Evolutionary conservation across 2,888 invertebrate species (phyloP).

Genomic region (Zhuqinia jingwanae): DNA sequence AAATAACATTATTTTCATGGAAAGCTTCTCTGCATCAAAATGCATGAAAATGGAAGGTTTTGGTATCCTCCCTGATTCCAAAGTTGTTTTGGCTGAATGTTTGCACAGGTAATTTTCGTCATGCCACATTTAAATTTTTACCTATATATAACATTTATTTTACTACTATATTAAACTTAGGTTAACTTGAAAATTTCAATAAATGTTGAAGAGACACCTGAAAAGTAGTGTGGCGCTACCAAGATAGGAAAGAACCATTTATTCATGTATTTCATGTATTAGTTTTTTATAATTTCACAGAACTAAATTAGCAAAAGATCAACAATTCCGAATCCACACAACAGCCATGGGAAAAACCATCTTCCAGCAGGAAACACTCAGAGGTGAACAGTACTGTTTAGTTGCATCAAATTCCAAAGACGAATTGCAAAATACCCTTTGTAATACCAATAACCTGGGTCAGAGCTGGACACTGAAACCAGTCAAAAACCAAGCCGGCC

Average conservation of each 20-base stretch:
- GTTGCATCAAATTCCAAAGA: slow-evolving; percentile 43
- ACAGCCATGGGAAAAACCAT: slow-evolving; percentile 62
- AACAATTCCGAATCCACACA: slow-evolving; percentile 62
- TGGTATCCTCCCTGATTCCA: slow-evolving; percentile 72
- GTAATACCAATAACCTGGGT: slow-evolving; percentile 72
- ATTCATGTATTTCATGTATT: too few relatives aligned
- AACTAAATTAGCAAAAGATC: slow-evolving; percentile 69
- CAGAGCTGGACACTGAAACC: slow-evolving; percentile 76
- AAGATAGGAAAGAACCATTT: too few relatives aligned
- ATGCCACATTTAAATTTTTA: too few relatives aligned
- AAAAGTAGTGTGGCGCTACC: too few relatives aligned
- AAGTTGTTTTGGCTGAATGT: slow-evolving; percentile 74
- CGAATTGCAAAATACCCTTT: slow-evolving; percentile 60
- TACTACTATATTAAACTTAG: too few relatives aligned
- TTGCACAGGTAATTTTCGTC: slow-evolving; percentile 68
- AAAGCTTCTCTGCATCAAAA: slow-evolving; percentile 76
- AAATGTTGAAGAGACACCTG: too few relatives aligned
- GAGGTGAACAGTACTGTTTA: slow-evolving; percentile 72
- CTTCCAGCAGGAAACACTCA: slow-evolving; percentile 65
- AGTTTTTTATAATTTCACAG: slow-evolving; percentile 54
- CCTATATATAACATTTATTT: too few relatives aligned
- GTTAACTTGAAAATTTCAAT: too few relatives aligned
- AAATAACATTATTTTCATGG: slow-evolving; percentile 55
- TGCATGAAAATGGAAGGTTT: slow-evolving; percentile 75
- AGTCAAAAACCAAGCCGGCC: slow-evolving; percentile 67